phyloP scores from a whole-genome alignment of 2,888 invertebrate species.

The Drosophila barbarae region DNA sequence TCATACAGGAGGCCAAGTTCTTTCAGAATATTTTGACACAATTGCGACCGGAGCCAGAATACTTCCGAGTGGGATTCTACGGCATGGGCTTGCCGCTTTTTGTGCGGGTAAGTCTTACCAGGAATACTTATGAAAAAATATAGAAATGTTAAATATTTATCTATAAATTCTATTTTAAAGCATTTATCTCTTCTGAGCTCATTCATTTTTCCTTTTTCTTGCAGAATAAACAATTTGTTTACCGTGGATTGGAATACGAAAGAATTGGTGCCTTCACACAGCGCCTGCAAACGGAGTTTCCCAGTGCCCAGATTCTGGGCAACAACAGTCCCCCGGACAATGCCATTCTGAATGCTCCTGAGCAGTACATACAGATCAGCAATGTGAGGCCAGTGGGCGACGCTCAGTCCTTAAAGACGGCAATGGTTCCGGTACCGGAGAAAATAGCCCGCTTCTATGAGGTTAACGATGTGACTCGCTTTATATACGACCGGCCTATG shows the following conservation, averaged over 20 bases:
- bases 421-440: constrained; percentile 87
- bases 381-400: constrained; percentile 94
- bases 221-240: constrained; percentile 96
- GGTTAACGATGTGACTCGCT: constrained; percentile 87
- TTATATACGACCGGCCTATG: constrained; percentile 93
- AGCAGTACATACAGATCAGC: constrained; percentile 96
- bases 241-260: constrained; percentile 97
- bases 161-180: not conserved
- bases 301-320: constrained; percentile 94
- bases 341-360: constrained; percentile 89
- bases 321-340: constrained; percentile 95
- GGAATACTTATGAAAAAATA: not conserved
- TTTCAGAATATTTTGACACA: constrained; percentile 94
- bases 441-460: constrained; percentile 93
- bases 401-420: constrained; percentile 82
- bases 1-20: constrained; percentile 93
- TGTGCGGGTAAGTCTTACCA: constrained; percentile 86
- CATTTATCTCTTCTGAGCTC: not conserved
- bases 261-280: constrained; percentile 96
- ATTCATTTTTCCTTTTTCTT: not conserved
- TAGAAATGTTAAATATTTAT: too few species aligned
- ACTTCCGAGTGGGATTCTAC: constrained; percentile 97
- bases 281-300: constrained; percentile 95
- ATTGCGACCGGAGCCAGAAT: constrained; percentile 94
- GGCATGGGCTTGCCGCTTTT: constrained; percentile 96